Conservation (phyloP, 2,113 vertebrate genomes). For the Crotalus horridus region DNA sequence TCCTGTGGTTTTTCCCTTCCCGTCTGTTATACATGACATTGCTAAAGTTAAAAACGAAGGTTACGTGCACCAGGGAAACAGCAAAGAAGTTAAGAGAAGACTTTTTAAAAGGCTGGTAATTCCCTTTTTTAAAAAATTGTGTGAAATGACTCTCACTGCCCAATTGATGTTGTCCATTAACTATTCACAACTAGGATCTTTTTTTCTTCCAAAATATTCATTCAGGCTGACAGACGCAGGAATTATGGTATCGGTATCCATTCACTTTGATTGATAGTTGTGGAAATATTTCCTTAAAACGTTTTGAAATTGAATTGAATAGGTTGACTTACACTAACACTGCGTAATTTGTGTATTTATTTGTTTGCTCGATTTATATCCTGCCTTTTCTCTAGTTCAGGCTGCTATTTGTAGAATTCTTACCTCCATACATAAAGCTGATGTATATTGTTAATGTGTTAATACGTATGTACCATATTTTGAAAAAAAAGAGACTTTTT, state of each 20-base stretch:
- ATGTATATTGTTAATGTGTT: constrained; percentile 6
- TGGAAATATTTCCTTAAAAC: constrained; percentile 57
- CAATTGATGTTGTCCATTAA: constrained; percentile 3
- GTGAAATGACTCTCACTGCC: constrained; percentile 10
- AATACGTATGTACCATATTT: background rate
- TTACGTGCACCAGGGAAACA: constrained; percentile 23
- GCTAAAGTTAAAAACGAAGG: constrained; percentile 49
- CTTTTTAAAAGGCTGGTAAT: constrained; percentile 45
- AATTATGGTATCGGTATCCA: constrained; percentile 60
- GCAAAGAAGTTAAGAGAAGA: constrained; percentile 39
- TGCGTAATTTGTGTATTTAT: background rate
- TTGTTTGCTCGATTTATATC: background rate
- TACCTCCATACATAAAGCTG: constrained; percentile 40
- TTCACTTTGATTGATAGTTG: constrained; percentile 43
- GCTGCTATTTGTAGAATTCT: background rate
- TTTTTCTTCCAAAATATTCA: constrained; percentile 40
- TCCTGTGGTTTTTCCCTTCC: constrained; percentile 30
- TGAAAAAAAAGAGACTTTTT: background rate
- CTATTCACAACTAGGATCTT: constrained; percentile 37
- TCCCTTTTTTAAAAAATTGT: background rate
- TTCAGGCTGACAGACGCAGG: constrained; percentile 51
- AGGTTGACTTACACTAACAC: constrained; percentile 58
- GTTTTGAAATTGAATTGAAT: constrained; percentile 61
- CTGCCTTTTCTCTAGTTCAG: background rate
- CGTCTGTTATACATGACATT: constrained; percentile 48